Conservation (phyloP, 2,113 vertebrate genomes). For the Conger conger region DNA sequence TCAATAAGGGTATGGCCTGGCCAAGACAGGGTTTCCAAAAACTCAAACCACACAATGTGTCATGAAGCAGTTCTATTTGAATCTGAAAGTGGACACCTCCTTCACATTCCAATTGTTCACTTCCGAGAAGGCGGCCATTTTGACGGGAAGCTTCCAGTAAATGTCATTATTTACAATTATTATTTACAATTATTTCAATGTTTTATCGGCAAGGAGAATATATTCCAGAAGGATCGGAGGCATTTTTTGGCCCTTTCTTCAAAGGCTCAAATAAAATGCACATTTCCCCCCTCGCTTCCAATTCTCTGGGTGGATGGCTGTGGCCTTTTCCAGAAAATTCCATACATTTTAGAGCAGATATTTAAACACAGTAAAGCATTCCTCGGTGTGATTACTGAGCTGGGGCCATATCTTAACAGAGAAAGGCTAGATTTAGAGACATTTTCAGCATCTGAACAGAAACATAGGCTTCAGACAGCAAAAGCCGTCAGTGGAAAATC, state of each 20-base stretch:
- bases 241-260: background rate
- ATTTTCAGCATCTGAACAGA: background rate
- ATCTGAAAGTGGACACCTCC: background rate
- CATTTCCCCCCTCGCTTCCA: background rate
- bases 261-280: background rate
- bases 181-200: no score
- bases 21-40: background rate
- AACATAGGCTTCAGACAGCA: background rate
- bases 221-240: background rate
- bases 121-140: background rate
- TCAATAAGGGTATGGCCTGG: background rate
- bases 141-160: background rate
- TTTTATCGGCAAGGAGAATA: background rate
- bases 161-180: background rate
- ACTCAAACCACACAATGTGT: background rate
- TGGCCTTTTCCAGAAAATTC: background rate
- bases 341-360: background rate
- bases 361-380: background rate
- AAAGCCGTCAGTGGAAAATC: background rate
- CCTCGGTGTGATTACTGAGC: constrained; percentile 1
- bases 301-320: background rate
- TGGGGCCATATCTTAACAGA: background rate
- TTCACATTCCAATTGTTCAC: background rate
- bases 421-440: background rate
- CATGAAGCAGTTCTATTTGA: no score